phyloP scores from a whole-genome alignment of 2,888 invertebrate genomes.

The Ophion obscuratus region DNA sequence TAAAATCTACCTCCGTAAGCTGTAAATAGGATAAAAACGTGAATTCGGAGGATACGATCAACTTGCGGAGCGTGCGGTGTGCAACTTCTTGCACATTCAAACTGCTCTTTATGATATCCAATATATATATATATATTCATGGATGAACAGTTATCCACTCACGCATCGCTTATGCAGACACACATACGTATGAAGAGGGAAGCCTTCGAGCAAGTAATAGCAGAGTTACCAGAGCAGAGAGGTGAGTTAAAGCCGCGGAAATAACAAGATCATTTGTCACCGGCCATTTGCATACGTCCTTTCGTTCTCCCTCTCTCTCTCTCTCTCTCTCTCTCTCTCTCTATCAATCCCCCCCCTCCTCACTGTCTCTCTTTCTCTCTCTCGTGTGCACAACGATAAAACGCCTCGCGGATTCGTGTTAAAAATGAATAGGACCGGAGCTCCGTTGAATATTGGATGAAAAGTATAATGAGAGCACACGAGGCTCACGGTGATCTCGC shows the following conservation, averaged over 20 bases:
- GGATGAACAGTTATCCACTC: constrained; percentile 13
- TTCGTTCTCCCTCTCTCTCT: constrained; percentile 28
- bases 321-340: constrained; percentile 7
- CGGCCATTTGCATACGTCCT: constrained; percentile 81
- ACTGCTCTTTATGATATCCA: constrained; percentile 1
- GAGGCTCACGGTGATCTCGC: constrained; percentile 32
- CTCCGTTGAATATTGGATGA: constrained; percentile 81
- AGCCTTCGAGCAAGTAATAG: constrained; percentile 48
- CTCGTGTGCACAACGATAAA: constrained; percentile 27
- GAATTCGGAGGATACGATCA: not conserved
- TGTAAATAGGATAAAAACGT: constrained; percentile 2
- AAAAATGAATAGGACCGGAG: constrained; percentile 80
- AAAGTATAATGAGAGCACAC: constrained; percentile 75
- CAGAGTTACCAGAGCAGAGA: constrained; percentile 53
- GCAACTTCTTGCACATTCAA: constrained; percentile 17
- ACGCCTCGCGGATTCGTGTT: constrained; percentile 59
- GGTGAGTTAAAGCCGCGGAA: constrained; percentile 75
- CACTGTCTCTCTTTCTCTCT: not conserved
- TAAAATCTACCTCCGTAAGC: constrained; percentile 3
- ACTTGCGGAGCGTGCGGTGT: constrained; percentile 9
- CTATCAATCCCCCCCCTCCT: not conserved
- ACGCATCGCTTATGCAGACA: constrained; percentile 11
- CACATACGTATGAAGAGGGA: constrained; percentile 38
- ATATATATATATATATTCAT: not conserved
- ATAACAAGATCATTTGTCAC: constrained; percentile 83